phyloP scores from a whole-genome alignment of 37 sponge, comb jelly and placozoan species.

The Ianthella basta region DNA sequence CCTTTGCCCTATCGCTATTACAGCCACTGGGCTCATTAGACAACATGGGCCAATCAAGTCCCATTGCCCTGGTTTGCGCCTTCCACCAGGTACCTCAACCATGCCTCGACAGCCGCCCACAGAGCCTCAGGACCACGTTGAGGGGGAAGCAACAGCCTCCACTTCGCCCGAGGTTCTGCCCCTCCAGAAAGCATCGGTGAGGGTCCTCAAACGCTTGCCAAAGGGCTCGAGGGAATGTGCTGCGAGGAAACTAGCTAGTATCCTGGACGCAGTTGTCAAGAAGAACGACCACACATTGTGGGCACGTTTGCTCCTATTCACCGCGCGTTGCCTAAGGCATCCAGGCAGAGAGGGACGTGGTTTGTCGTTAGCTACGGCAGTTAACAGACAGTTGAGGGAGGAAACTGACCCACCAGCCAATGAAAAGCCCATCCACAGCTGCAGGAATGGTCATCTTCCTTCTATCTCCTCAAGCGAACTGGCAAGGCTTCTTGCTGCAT shows the following conservation, averaged over 20 bases:
- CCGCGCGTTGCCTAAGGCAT: not conserved
- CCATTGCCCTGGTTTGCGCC: not conserved
- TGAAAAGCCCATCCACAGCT: not conserved
- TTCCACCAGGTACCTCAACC: not conserved
- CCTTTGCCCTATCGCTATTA: not conserved
- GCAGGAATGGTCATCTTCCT: not conserved
- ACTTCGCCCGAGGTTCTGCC: not conserved
- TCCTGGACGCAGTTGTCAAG: not conserved
- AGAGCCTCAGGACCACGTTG: too few relatives aligned
- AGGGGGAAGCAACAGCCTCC: too few relatives aligned
- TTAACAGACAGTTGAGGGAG: too few relatives aligned
- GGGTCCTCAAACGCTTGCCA: not conserved
- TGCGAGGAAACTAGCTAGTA: slow-evolving; percentile 3
- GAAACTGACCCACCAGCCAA: too few relatives aligned
- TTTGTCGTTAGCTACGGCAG: too few relatives aligned
- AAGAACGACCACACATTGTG: not conserved
- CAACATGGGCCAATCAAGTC: not conserved
- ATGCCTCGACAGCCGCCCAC: too few relatives aligned
- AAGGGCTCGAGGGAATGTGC: not conserved
- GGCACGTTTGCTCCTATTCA: not conserved
- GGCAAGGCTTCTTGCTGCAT: too few relatives aligned
- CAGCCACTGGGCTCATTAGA: not conserved
- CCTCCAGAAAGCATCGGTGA: not conserved
- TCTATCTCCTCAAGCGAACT: not conserved
- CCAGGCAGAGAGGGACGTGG: too few relatives aligned